phyloP scores from a whole-genome alignment of 2,113 vertebrate species.

The Hiodon tergisus region DNA sequence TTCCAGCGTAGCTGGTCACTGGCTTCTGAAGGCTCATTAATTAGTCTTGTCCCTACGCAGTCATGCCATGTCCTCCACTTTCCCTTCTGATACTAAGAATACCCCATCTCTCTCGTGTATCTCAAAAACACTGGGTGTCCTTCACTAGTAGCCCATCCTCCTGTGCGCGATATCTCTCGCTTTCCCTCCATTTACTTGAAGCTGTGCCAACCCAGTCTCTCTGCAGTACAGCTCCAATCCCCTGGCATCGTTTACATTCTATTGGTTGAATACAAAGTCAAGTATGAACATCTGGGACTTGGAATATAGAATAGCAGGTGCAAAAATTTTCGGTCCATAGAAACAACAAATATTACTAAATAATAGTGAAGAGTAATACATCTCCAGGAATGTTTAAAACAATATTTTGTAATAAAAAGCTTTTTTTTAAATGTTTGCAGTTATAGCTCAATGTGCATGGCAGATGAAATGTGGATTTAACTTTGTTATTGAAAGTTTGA shows the following conservation, averaged over 20 bases:
- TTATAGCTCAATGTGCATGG: no score
- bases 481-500: no score
- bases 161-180: not conserved
- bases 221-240: conserved; percentile 33
- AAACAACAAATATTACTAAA: no score
- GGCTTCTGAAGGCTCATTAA: conserved; percentile 62
- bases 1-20: conserved; percentile 45
- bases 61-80: conserved; percentile 43
- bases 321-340: not conserved
- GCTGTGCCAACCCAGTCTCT: conserved; percentile 28
- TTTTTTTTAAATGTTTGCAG: no score
- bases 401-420: no score
- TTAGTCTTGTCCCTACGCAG: conserved; percentile 51
- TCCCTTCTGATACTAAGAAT: conserved; percentile 43
- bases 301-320: conserved; percentile 1
- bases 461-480: no score
- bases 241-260: conserved; percentile 42
- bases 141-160: conserved; percentile 38
- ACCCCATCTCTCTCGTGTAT: conserved; percentile 31
- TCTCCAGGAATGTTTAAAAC: no score
- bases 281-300: conserved; percentile 48
- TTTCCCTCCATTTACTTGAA: conserved; percentile 37
- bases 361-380: no score
- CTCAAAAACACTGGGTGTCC: conserved; percentile 36
- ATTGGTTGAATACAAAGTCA: conserved; percentile 43